These are phyloP conservation scores for Zalophus californianus DNA, from an alignment of 2,797 vertebrate genomes.

Conservation along the genomic window DNA sequence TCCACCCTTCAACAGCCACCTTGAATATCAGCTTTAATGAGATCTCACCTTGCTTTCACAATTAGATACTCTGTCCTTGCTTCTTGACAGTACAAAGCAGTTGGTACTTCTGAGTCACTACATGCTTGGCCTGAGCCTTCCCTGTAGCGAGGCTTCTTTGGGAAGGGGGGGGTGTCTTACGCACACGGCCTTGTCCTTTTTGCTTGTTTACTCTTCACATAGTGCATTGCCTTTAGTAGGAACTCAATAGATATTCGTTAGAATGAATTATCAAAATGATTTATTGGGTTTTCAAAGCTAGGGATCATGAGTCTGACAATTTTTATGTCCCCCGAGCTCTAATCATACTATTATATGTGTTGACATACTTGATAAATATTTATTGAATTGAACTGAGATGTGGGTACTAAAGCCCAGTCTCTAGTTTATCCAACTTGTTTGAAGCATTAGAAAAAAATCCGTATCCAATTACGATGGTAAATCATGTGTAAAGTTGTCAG, in stretches of 20 bases:
- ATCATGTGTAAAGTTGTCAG: constrained; percentile 68
- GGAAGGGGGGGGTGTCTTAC: background rate
- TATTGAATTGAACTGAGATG: constrained; percentile 72
- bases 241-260: constrained; percentile 73
- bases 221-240: constrained; percentile 32
- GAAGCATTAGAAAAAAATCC: constrained; percentile 72
- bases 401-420: constrained; percentile 67
- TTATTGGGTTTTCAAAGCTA: constrained; percentile 76
- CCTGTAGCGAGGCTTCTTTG: background rate
- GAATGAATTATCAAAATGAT: constrained; percentile 78
- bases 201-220: background rate
- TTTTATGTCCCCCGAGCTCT: constrained; percentile 66
- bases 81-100: background rate
- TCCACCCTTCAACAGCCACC: background rate
- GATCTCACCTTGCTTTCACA: background rate
- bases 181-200: background rate
- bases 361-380: constrained; percentile 79
- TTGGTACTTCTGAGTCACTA: background rate
- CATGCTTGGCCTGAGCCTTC: background rate
- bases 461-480: constrained; percentile 75
- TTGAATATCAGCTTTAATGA: background rate
- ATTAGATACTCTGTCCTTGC: background rate
- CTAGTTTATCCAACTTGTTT: constrained; percentile 67
- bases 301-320: constrained; percentile 59
- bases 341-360: constrained; percentile 64